Evolutionary conservation across 2,113 vertebrate species (phyloP).

Genomic region (Corvus moneduloides): DNA sequence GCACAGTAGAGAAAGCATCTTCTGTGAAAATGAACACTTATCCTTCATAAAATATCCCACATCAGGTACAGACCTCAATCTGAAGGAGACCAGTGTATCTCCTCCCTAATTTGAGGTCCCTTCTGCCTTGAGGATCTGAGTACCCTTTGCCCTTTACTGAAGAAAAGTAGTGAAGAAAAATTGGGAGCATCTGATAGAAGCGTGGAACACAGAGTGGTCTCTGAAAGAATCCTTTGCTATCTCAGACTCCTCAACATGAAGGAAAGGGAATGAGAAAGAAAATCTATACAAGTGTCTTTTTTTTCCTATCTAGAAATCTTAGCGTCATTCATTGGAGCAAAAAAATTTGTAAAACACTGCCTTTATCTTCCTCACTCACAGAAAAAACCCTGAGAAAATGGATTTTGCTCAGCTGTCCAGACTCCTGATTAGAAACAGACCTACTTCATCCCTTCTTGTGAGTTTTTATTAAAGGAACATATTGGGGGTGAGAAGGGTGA

Average conservation of each 20-base stretch:
- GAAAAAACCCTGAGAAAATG: background rate
- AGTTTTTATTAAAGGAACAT: background rate
- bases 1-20: background rate
- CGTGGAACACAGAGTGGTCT: background rate
- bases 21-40: background rate
- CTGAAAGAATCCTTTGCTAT: background rate
- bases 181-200: background rate
- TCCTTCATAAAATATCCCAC: background rate
- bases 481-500: background rate
- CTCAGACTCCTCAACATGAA: background rate
- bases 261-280: background rate
- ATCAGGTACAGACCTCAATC: background rate
- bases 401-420: background rate
- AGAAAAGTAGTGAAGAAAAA: background rate
- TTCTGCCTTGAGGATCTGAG: background rate
- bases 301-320: slow-evolving; percentile 13
- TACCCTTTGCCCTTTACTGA: background rate
- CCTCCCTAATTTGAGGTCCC: background rate
- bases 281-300: background rate
- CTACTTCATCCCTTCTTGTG: background rate
- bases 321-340: background rate
- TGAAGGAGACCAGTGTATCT: background rate
- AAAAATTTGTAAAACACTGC: background rate
- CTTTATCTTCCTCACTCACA: background rate
- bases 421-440: background rate